These are phyloP conservation scores for Phenganax subtilis DNA, from an alignment of 92 coral and sea anemone genomes.

Conservation along the genomic window DNA sequence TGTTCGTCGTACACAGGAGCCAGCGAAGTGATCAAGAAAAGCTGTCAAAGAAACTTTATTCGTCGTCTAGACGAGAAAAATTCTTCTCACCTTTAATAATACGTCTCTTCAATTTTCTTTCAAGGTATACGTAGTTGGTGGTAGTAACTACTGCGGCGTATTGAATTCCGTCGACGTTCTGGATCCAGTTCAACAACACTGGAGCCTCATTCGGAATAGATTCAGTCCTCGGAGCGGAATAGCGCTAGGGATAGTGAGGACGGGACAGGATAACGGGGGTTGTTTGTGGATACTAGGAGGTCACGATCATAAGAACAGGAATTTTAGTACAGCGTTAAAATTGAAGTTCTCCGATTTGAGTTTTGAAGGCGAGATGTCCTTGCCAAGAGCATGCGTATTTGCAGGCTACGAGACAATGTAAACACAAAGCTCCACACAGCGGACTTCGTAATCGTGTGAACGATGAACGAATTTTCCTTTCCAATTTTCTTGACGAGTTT, in stretches of 20 bases:
- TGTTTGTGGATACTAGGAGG: conserved; percentile 83
- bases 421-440: background rate
- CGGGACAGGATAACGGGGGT: conserved; percentile 58
- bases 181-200: conserved; percentile 83
- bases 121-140: conserved; percentile 86
- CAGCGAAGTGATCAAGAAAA: no score
- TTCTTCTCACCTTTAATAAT: no score
- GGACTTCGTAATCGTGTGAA: background rate
- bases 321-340: conserved; percentile 54
- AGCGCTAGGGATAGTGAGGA: conserved; percentile 63
- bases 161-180: conserved; percentile 91
- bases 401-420: conserved; percentile 18
- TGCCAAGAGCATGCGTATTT: conserved; percentile 33
- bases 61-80: no score
- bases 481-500: no score
- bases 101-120: no score
- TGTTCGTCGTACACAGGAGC: no score
- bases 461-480: background rate
- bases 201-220: conserved; percentile 91
- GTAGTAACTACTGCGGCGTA: conserved; percentile 78
- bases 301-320: conserved; percentile 74
- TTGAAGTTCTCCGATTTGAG: conserved; percentile 28
- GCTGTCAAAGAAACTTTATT: no score
- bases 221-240: conserved; percentile 94
- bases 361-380: conserved; percentile 35